phyloP scores from a whole-genome alignment of 2,797 vertebrate species.

The Rhinoraja longicauda region DNA sequence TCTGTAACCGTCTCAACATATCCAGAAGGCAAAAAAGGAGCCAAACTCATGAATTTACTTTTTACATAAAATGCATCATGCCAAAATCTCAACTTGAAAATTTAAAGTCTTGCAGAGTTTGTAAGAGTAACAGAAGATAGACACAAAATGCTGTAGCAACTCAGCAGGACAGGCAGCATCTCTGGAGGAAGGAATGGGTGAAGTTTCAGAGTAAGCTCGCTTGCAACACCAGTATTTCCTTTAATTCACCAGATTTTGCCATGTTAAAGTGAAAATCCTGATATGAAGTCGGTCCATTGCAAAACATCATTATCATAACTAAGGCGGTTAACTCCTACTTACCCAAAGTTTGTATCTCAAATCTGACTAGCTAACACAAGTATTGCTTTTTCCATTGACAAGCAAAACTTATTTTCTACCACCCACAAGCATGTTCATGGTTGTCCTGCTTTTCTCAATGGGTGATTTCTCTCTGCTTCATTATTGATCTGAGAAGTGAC shows the following conservation, averaged over 20 bases:
- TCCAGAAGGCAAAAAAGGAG: too few species aligned
- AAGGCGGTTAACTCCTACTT: background rate
- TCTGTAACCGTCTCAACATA: background rate
- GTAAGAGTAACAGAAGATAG: background rate
- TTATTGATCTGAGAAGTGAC: background rate
- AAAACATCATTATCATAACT: background rate
- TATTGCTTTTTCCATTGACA: background rate
- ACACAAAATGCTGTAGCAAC: too few species aligned
- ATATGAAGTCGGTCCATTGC: background rate
- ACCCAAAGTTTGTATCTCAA: background rate
- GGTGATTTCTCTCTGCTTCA: background rate
- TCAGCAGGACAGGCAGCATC: too few species aligned
- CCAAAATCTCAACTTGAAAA: slow-evolving; percentile 3
- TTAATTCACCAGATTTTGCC: background rate
- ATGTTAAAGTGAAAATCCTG: background rate
- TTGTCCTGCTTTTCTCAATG: background rate
- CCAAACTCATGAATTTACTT: background rate
- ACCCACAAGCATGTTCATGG: background rate
- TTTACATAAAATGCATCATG: background rate
- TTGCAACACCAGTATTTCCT: background rate
- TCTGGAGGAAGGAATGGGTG: too few species aligned
- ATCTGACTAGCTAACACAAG: background rate
- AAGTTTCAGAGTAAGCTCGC: too few species aligned
- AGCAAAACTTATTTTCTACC: background rate
- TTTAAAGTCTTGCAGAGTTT: background rate